Evolutionary conservation across 2,888 invertebrate genomes (phyloP).

Genomic region (Oscheius sp.): DNA sequence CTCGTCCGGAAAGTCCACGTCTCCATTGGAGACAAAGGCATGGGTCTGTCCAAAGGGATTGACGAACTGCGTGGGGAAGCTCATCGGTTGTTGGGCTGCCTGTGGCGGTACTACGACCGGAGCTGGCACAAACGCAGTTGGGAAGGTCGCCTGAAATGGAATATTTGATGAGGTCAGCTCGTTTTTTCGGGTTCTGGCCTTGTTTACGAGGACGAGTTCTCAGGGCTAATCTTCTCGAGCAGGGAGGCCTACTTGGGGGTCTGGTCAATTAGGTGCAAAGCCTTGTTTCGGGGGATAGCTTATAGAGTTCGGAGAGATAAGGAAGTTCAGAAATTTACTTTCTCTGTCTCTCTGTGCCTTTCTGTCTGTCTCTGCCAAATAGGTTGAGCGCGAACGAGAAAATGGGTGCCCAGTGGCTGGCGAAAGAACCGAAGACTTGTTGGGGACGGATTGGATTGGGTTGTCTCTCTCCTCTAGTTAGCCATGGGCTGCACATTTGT

Average conservation of each 20-base stretch:
- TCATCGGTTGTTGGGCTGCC: conserved; percentile 9
- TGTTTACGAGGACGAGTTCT: too few relatives aligned
- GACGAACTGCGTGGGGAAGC: conserved; percentile 26
- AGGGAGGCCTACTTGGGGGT: too few relatives aligned
- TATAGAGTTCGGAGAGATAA: not conserved
- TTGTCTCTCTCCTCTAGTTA: not conserved
- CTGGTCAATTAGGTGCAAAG: too few relatives aligned
- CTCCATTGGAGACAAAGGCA: conserved; percentile 5
- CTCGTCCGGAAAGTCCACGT: conserved; percentile 11
- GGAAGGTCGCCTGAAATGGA: too few relatives aligned
- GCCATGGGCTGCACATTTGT: not conserved
- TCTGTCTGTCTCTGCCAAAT: not conserved
- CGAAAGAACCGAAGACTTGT: not conserved
- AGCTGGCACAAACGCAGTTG: not conserved
- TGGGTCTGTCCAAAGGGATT: conserved; percentile 28
- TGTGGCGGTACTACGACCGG: not conserved
- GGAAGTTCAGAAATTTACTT: too few relatives aligned
- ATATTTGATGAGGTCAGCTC: too few relatives aligned
- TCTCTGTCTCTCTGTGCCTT: too few relatives aligned
- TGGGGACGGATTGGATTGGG: not conserved
- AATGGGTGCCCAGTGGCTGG: not conserved
- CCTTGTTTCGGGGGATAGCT: too few relatives aligned
- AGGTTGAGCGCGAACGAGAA: not conserved
- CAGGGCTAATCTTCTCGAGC: too few relatives aligned
- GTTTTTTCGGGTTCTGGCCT: too few relatives aligned